Evolutionary conservation across 2,888 invertebrate species (phyloP), one percentile per base, ranked within the genome.

Genomic region (Chymomyza caudatula): DNA sequence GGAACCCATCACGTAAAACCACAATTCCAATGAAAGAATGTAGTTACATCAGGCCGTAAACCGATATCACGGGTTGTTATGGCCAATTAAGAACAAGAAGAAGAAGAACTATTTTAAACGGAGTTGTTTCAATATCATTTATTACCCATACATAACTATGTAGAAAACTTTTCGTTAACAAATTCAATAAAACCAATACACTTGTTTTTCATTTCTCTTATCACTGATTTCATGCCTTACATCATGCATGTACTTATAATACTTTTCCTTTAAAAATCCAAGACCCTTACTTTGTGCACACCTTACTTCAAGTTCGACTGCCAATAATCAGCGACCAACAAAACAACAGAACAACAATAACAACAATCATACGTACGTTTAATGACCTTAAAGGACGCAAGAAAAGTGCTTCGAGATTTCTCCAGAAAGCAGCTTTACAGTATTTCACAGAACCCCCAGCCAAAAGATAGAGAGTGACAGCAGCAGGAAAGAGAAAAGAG

Each of bases 341-440:
- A 47, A 47, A 47, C 47, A 47, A 17, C 13, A 47, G 6, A 47
- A 20, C 17, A 51, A 51, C 17, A 51, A 51, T 11, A 19, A 20
- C 20, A 20, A 15, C 4, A 49, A 49, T 51, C 66, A 68, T 68
- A 68, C 63, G 67, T 73, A 78, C 79, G 83, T 85, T 85, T 77
- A 88, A 88, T 87, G 87, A 87, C 88, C 87, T 87, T 87, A 81
- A 87, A 87, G 87, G 88, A 88, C 88, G 87, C 71, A 77, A 71
- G 72, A 76, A 76, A 78, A 76, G 78, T 71, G 71, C 17, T 70
- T 63, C 63, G 63, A 69, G 78, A 75, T 69, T 86, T 86, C 78
- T 86, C 66, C 78, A 78, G 76, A 78, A 76, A 76, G 74, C 70
- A 55, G 19, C 15, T 47, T 47, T 47, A 47, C 29, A 37, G 29